Base-by-base conservation (phyloP, 2,113 vertebrate species). In the Conger conger region DNA sequence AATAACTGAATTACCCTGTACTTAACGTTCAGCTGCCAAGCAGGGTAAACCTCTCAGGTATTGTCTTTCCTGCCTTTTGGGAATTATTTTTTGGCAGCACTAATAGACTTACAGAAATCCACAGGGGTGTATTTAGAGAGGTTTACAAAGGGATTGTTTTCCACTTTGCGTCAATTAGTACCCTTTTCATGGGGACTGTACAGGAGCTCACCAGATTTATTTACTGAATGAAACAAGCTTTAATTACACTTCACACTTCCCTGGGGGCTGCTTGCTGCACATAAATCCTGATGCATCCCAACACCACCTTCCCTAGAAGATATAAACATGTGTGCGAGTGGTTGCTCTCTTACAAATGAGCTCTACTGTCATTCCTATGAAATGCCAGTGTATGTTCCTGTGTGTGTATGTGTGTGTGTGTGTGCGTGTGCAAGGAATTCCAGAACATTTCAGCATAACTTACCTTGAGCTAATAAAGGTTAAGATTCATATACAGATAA, bases 91-190 rank as follows among this genome's bases (percentile, higher is more conserved):
- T 82, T 54, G 37, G 54, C 23, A 38, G 23, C 57, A 16, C 11
- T 57, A n/a, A 57, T 84, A 84, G 35, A 63, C 50, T 57, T 3
- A 30, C 37, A 57, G 83, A 77, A 76, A 83, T 33, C 63, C 82
- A 83, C 63, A 50, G 82, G 68, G n/a, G 40, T 45, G 18, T 4
- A 83, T 35, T 83, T 77, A 77, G 30, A 15, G 38, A 30, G n/a
- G 42, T 83, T 40, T 83, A 50, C 82, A 83, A 77, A 83, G 33
- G 63, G 73, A 76, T 83, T 83, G 82, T 76, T 83, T 77, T 83
- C 16, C 82, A 76, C 40, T 76, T 76, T 77, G 73, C 50, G 40
- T 77, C 63, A 76, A 76, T 83, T 83, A 83, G 68, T 40, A 83
- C 82, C 36, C 37, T 76, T 83, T 83, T 83, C 82, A 83, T 76